Percentiles rank a stretch among this genome's conserved stretches.
These are phyloP conservation scores for Botia kubotai DNA, from an alignment of 2,797 vertebrate genomes.

Conservation along the genomic window DNA sequence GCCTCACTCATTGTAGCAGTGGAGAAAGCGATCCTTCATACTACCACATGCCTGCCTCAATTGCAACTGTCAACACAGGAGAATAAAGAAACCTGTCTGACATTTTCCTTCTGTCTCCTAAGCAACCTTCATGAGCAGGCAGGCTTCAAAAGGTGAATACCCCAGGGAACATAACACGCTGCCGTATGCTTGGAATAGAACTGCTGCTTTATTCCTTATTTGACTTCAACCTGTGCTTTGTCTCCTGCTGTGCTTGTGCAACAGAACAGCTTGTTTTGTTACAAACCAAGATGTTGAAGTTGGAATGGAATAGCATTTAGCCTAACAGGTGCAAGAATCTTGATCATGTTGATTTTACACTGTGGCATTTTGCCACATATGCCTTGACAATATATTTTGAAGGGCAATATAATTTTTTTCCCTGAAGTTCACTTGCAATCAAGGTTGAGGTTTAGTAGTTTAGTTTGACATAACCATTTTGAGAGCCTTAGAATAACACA, in stretches of 20 bases:
- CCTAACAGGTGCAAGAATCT: too few species aligned
- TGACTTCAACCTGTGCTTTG: conserved; percentile 63
- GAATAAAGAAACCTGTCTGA: conserved; percentile 64
- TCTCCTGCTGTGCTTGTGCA: conserved; percentile 42
- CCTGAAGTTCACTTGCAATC: too few species aligned
- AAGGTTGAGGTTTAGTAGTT: too few species aligned
- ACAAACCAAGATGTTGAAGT: too few species aligned
- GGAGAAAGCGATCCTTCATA: conserved; percentile 30
- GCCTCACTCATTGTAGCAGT: background rate
- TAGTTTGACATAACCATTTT: too few species aligned
- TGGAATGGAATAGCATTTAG: too few species aligned
- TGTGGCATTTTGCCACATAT: background rate
- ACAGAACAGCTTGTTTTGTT: background rate
- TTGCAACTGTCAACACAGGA: conserved; percentile 34
- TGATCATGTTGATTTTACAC: background rate
- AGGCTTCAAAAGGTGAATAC: conserved; percentile 77
- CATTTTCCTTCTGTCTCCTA: conserved; percentile 75
- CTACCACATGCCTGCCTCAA: conserved; percentile 18
- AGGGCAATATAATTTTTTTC: too few species aligned
- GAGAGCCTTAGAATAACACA: too few species aligned
- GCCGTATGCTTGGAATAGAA: conserved; percentile 72
- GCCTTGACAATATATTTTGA: too few species aligned
- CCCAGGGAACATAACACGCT: conserved; percentile 64
- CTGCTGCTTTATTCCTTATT: conserved; percentile 58
- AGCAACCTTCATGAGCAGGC: conserved; percentile 71